phyloP scores from a whole-genome alignment of 2,888 invertebrate species.

The Pocota personata region DNA sequence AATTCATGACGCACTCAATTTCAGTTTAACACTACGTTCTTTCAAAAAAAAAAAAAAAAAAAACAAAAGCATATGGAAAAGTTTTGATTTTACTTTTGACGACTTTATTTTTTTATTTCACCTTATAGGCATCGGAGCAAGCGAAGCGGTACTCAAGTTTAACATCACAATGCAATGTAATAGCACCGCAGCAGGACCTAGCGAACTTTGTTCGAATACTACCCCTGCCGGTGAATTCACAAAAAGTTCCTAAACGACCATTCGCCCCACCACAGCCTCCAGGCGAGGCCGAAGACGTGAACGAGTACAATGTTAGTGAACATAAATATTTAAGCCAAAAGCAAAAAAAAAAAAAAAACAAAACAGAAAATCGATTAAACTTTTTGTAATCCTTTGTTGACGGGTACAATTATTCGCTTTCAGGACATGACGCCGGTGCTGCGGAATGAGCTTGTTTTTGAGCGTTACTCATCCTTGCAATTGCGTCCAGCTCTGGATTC shows the following conservation, averaged over 20 bases:
- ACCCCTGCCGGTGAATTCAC: slow-evolving; percentile 84
- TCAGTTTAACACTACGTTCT: background rate
- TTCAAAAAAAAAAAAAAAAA: too few relatives aligned
- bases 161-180: slow-evolving; percentile 89
- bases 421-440: slow-evolving; percentile 89
- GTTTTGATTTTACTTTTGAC: background rate
- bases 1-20: slow-evolving; percentile 32
- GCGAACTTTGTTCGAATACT: slow-evolving; percentile 90
- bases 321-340: background rate
- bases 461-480: slow-evolving; percentile 89
- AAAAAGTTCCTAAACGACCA: slow-evolving; percentile 82
- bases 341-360: background rate
- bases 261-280: slow-evolving; percentile 89
- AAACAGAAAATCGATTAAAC: slow-evolving; percentile 17
- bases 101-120: background rate
- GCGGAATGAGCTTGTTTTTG: slow-evolving; percentile 92
- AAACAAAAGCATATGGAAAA: background rate
- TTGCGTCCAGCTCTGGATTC: slow-evolving; percentile 90
- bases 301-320: slow-evolving; percentile 83
- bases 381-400: slow-evolving; percentile 41
- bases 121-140: slow-evolving; percentile 89
- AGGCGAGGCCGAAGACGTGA: slow-evolving; percentile 82
- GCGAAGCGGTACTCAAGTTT: slow-evolving; percentile 92
- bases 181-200: slow-evolving; percentile 84
- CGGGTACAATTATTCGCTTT: slow-evolving; percentile 38